These are phyloP conservation scores for Istiophorus platypterus DNA, from an alignment of 2,113 vertebrate species.

Conservation along the genomic window DNA sequence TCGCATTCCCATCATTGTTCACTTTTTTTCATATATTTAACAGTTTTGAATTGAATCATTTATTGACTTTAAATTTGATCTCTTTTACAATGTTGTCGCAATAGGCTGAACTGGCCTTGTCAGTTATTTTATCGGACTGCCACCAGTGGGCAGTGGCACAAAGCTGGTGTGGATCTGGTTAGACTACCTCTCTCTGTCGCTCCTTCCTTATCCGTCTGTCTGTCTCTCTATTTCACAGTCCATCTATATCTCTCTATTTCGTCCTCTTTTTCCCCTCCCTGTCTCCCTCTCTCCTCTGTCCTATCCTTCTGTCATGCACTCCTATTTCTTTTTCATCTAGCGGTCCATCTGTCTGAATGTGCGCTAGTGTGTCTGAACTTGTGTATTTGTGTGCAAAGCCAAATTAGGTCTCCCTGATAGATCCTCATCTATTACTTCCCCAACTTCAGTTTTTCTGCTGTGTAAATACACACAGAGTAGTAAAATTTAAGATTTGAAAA, in stretches of 20 bases:
- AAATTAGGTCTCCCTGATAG: constrained; percentile 34
- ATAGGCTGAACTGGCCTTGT: constrained; percentile 50
- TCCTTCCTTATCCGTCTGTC: constrained; percentile 40
- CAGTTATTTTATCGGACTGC: constrained; percentile 81
- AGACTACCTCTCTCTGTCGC: constrained; percentile 26
- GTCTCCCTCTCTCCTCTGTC: not conserved
- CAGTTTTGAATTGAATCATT: not conserved
- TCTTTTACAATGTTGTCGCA: constrained; percentile 24
- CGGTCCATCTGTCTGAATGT: constrained; percentile 44
- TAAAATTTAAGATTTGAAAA: not conserved
- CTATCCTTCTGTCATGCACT: not conserved
- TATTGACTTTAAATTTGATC: not conserved
- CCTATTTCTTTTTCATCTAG: constrained; percentile 26
- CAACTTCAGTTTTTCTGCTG: not conserved
- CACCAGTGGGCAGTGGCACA: constrained; percentile 87
- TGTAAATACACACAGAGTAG: not conserved
- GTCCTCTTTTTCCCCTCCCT: not conserved
- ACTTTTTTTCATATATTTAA: not conserved
- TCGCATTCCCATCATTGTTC: not conserved
- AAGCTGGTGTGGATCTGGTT: constrained; percentile 77
- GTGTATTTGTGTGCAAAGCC: constrained; percentile 32
- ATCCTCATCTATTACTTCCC: constrained; percentile 7
- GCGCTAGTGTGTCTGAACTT: constrained; percentile 31
- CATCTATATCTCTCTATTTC: not conserved
- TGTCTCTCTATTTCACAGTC: constrained; percentile 28